Conservation (phyloP, 2,113 vertebrate species). For the Callocephalon fimbriatum region DNA sequence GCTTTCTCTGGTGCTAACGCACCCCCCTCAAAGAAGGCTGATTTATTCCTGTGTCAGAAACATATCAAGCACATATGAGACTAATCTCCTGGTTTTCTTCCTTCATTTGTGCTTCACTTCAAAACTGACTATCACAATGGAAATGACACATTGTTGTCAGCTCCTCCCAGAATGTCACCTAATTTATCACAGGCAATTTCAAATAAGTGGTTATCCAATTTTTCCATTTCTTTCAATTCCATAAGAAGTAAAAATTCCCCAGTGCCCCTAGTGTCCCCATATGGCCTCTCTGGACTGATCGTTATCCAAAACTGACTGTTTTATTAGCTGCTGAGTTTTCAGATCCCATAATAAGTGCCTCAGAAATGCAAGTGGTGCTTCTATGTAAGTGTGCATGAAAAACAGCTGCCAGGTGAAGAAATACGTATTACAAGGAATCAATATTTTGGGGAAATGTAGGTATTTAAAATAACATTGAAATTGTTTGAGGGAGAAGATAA, state of each 20-base stretch:
- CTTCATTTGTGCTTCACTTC: background rate
- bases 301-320: constrained; percentile 49
- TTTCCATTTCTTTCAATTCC: constrained; percentile 64
- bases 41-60: background rate
- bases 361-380: background rate
- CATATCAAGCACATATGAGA: background rate
- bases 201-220: constrained; percentile 23
- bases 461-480: background rate
- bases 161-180: constrained; percentile 36
- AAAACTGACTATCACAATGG: constrained; percentile 49
- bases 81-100: background rate
- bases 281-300: constrained; percentile 60
- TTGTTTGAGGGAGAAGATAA: background rate
- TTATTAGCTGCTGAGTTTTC: constrained; percentile 63
- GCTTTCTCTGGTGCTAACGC: background rate
- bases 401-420: constrained; percentile 3
- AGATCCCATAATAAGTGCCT: background rate
- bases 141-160: constrained; percentile 37
- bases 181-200: constrained; percentile 53
- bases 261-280: constrained; percentile 46
- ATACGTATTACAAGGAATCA: background rate
- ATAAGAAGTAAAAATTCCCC: constrained; percentile 59
- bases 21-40: background rate
- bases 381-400: background rate
- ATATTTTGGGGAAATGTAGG: background rate